These are phyloP conservation scores for Tortricodes alternella DNA, from an alignment of 2,888 invertebrate genomes.

Conservation along the genomic window DNA sequence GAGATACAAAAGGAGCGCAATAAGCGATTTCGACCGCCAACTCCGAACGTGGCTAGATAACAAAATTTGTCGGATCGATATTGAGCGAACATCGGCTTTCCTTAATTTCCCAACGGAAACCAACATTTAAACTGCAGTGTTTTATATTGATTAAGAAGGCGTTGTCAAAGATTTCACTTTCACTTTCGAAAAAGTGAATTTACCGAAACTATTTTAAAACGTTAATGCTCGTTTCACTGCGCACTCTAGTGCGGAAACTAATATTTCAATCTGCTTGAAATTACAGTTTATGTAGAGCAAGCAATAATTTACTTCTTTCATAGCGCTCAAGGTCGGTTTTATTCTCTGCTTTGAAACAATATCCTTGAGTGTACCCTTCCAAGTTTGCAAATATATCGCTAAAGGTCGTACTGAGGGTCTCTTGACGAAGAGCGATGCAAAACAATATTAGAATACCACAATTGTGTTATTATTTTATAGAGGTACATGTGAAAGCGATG, in stretches of 20 bases:
- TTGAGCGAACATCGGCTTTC: constrained; percentile 4
- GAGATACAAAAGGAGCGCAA: constrained; percentile 30
- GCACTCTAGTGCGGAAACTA: no score
- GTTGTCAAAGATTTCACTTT: no score
- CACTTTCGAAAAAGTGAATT: no score
- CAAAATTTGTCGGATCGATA: constrained; percentile 52
- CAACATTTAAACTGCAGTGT: neutral
- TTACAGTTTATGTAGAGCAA: neutral
- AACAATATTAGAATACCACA: neutral
- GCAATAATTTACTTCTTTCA: constrained; percentile 15
- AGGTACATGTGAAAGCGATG: neutral
- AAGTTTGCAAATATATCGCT: neutral
- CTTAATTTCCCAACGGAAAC: constrained; percentile 14
- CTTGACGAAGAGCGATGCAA: neutral
- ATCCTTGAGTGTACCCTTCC: constrained; percentile 25
- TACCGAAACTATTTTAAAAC: no score
- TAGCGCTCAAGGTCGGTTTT: constrained; percentile 22
- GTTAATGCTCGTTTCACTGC: neutral
- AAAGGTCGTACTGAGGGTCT: neutral
- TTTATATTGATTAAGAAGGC: neutral
- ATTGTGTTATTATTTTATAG: neutral
- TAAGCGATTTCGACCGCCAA: constrained; percentile 36
- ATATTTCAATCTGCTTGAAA: neutral
- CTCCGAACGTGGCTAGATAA: constrained; percentile 50
- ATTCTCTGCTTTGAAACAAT: constrained; percentile 7